These are phyloP conservation scores for Halocynthia aurantium DNA, from an alignment of 23 tunicate genomes.

Conservation along the genomic window DNA sequence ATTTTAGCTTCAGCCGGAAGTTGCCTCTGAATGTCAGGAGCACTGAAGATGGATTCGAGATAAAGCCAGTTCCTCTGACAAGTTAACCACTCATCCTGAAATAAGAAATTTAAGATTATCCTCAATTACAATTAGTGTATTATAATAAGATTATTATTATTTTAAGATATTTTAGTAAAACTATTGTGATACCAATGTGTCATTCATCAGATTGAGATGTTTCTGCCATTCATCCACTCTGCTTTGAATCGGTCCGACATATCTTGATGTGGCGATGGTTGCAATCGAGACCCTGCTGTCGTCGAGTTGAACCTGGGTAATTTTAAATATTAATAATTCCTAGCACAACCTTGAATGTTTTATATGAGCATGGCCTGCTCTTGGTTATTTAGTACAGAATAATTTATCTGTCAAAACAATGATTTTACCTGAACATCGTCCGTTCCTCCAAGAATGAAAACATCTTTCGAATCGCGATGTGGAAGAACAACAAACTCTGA, in stretches of 20 bases:
- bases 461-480: conserved; percentile 99
- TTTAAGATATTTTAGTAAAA: not conserved
- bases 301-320: conserved; percentile 86
- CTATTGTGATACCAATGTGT: conserved; percentile 57
- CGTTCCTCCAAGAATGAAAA: conserved; percentile 96
- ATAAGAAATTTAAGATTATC: not conserved
- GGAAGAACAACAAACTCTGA: conserved; percentile 87
- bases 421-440: conserved; percentile 85
- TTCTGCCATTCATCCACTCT: conserved; percentile 97
- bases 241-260: conserved; percentile 95
- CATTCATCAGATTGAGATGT: conserved; percentile 97
- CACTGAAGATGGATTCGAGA: conserved; percentile 98
- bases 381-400: not conserved
- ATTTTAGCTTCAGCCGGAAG: conserved; percentile 99
- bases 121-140: not conserved
- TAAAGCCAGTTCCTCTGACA: conserved; percentile 99
- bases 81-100: conserved; percentile 96
- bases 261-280: conserved; percentile 91
- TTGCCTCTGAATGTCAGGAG: conserved; percentile 99
- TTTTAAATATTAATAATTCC: no score
- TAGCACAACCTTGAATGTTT: no score
- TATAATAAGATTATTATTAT: not conserved
- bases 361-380: not conserved
- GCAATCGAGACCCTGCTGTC: conserved; percentile 95
- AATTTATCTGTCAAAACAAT: not conserved